Conservation (phyloP, 1,140 invertebrate genomes). For the Drosophila sulfurigaster region DNA sequence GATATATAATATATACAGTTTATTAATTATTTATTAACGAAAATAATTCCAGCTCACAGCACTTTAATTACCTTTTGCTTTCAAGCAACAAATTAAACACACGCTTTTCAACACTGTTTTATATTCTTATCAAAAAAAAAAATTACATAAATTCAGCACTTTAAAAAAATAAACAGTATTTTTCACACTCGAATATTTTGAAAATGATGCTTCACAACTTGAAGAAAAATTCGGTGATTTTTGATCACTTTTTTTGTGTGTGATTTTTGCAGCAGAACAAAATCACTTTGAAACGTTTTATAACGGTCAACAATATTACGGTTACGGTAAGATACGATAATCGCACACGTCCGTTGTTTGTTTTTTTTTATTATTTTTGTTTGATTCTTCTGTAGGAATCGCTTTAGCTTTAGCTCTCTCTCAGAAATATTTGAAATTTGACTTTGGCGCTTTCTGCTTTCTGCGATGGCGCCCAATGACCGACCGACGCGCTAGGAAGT, state of each 20-base stretch:
- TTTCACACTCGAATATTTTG: constrained; percentile 22
- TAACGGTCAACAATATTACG: constrained; percentile 7
- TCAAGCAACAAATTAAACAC: constrained; percentile 2
- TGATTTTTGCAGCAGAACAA: not conserved
- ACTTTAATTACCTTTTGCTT: constrained; percentile 33
- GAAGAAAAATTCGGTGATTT: not conserved
- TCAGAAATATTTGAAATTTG: not conserved
- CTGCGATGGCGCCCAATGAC: constrained; percentile 15
- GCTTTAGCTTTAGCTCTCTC: not conserved
- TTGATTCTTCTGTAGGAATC: constrained; percentile 2
- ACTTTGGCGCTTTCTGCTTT: constrained; percentile 10
- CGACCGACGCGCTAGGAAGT: constrained; percentile 81
- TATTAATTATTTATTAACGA: too few species aligned
- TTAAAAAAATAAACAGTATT: constrained; percentile 30
- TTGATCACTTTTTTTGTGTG: not conserved
- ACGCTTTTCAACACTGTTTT: constrained; percentile 25
- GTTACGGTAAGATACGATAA: not conserved
- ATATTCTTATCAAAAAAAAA: constrained; percentile 2
- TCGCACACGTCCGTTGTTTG: not conserved
- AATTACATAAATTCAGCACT: constrained; percentile 15
- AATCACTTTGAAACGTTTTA: not conserved
- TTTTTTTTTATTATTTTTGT: not conserved
- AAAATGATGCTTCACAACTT: constrained; percentile 2
- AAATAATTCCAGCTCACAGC: not conserved
- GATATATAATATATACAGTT: too few species aligned